Percentiles rank a stretch among this genome's conserved stretches.
Conservation (phyloP, 2,888 invertebrate genomes). For the Hypselothyrea guttata region DNA sequence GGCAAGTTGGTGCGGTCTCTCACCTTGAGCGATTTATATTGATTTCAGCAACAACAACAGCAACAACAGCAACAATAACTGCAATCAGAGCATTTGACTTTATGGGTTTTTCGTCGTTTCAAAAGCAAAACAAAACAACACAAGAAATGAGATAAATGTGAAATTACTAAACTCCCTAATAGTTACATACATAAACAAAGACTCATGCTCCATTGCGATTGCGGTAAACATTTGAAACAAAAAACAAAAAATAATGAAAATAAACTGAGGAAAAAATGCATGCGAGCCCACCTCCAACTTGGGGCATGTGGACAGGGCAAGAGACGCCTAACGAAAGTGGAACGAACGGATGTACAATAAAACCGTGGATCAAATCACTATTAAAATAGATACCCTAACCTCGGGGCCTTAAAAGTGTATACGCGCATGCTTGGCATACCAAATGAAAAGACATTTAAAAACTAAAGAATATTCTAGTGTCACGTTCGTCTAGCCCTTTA, state of each 20-base stretch:
- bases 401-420: no score
- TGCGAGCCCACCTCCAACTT: slow-evolving; percentile 2
- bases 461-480: slow-evolving; percentile 30
- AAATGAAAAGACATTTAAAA: background rate
- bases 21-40: slow-evolving; percentile 67
- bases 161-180: slow-evolving; percentile 52
- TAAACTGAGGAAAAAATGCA: background rate
- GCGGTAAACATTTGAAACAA: slow-evolving; percentile 21
- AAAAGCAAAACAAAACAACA: slow-evolving; percentile 23
- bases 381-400: slow-evolving; percentile 12
- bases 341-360: slow-evolving; percentile 67
- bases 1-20: slow-evolving; percentile 65
- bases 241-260: background rate
- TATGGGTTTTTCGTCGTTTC: slow-evolving; percentile 39
- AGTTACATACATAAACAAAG: slow-evolving; percentile 25
- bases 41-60: slow-evolving; percentile 50
- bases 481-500: slow-evolving; percentile 23
- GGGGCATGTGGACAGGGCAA: slow-evolving; percentile 37
- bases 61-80: slow-evolving; percentile 21
- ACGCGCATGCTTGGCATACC: slow-evolving; percentile 26
- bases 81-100: slow-evolving; percentile 28
- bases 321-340: slow-evolving; percentile 64
- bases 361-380: slow-evolving; percentile 50
- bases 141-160: slow-evolving; percentile 15
- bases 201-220: slow-evolving; percentile 30